phyloP scores from a whole-genome alignment of 2,888 invertebrate species.

The Psococerastis gibbosa region DNA sequence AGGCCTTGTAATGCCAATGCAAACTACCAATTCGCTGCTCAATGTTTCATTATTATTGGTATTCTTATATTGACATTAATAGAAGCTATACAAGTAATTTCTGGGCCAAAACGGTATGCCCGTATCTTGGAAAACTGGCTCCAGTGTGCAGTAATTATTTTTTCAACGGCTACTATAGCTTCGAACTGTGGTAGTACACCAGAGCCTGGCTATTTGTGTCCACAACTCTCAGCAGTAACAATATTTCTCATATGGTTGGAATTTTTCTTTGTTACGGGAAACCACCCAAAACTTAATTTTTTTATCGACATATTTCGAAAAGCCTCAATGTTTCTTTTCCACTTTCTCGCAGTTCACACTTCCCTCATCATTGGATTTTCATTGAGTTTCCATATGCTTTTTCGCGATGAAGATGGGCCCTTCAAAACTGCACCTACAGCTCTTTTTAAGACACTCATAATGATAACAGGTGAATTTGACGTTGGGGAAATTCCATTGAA shows the following conservation, averaged over 20 bases:
- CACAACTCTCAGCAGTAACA: constrained; percentile 37
- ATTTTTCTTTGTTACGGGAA: constrained; percentile 56
- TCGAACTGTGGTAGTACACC: too few relatives aligned
- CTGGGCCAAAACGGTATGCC: too few relatives aligned
- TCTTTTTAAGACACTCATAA: constrained; percentile 64
- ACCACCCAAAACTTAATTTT: constrained; percentile 58
- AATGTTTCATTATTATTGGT: too few relatives aligned
- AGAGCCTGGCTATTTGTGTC: neutral
- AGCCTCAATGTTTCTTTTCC: constrained; percentile 60
- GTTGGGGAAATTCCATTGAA: constrained; percentile 53
- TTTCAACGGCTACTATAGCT: constrained; percentile 31
- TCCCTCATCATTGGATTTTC: constrained; percentile 66
- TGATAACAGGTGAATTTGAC: constrained; percentile 75
- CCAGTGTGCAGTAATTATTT: constrained; percentile 44
- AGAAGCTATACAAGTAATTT: constrained; percentile 41
- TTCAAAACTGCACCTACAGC: constrained; percentile 53
- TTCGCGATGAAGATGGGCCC: constrained; percentile 41
- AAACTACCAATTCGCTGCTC: too few relatives aligned
- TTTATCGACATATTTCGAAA: constrained; percentile 69
- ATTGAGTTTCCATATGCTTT: constrained; percentile 59
- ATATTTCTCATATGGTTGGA: constrained; percentile 59
- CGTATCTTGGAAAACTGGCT: constrained; percentile 56
- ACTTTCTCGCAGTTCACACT: constrained; percentile 60
- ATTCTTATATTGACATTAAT: too few relatives aligned
- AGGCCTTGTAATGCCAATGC: too few relatives aligned